Evolutionary conservation across 2,113 vertebrate genomes (phyloP).

Genomic region (Hippopotamus amphibius): DNA sequence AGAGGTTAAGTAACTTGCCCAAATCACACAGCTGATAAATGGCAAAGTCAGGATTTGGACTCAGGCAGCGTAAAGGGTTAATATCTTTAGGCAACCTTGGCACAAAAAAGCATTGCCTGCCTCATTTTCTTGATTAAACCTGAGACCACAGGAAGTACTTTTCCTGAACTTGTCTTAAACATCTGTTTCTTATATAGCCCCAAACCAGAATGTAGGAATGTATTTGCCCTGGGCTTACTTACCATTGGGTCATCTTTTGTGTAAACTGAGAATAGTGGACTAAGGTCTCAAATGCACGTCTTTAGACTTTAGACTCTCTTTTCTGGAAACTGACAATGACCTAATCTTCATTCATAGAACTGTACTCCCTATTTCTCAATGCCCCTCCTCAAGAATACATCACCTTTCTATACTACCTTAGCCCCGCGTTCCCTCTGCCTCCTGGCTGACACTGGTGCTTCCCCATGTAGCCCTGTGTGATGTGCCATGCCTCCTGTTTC

Average conservation of each 20-base stretch:
- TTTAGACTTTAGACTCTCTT: neutral
- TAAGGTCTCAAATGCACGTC: neutral
- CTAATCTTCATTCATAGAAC: too few species aligned
- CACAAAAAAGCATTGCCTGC: neutral
- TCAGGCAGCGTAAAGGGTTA: fast-evolving
- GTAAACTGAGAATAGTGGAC: neutral
- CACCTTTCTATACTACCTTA: neutral
- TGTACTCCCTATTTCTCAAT: neutral
- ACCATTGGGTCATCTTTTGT: neutral
- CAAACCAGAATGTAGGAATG: neutral
- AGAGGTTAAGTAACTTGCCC: neutral
- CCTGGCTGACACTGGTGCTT: too few species aligned
- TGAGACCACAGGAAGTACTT: neutral
- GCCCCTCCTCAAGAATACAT: neutral
- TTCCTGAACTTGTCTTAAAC: neutral
- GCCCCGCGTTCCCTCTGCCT: too few species aligned
- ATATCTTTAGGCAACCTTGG: neutral
- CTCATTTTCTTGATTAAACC: neutral
- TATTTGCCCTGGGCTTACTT: neutral
- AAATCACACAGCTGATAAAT: neutral
- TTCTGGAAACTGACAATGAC: neutral
- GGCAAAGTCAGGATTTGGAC: neutral
- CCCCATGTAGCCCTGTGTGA: too few species aligned
- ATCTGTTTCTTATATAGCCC: neutral
- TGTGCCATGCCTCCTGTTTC: too few species aligned